phyloP scores from a whole-genome alignment of 2,113 vertebrate species.

The Turdus rufiventris region DNA sequence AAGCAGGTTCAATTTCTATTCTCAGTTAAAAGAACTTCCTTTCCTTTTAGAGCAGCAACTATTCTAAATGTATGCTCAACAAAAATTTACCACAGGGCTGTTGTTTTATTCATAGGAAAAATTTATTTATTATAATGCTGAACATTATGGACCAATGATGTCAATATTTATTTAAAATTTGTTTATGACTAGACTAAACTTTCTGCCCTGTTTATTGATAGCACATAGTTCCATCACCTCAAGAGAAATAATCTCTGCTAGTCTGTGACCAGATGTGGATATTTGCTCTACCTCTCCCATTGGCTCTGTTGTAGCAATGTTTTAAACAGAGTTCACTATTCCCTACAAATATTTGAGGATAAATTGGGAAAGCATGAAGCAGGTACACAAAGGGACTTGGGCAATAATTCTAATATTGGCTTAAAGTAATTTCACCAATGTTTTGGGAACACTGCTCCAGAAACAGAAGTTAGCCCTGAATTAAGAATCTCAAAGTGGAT shows the following conservation, averaged over 20 bases:
- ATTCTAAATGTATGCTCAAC: background rate
- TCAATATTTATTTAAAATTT: constrained; percentile 29
- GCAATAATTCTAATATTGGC: background rate
- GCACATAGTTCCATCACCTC: background rate
- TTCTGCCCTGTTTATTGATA: constrained; percentile 24
- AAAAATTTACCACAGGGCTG: background rate
- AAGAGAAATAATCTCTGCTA: constrained; percentile 12
- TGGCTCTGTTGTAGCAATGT: background rate
- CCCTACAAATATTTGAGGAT: constrained; percentile 14
- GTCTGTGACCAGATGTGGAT: constrained; percentile 6
- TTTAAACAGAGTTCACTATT: background rate
- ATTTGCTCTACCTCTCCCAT: background rate
- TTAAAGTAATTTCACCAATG: background rate
- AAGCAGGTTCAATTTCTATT: background rate
- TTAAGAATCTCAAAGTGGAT: background rate
- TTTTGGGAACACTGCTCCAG: background rate
- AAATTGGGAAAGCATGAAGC: constrained; percentile 7
- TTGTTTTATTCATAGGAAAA: background rate
- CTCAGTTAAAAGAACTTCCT: background rate
- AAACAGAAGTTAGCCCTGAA: background rate
- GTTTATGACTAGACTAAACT: constrained; percentile 47
- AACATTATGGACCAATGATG: background rate
- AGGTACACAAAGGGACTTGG: background rate
- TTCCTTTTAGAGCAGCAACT: background rate
- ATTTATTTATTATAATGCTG: background rate